A percentile compares a stretch with the other conserved stretches of the same genome.
These are phyloP conservation scores for Sesia bembeciformis DNA, from an alignment of 2,888 invertebrate species.

Conservation along the genomic window DNA sequence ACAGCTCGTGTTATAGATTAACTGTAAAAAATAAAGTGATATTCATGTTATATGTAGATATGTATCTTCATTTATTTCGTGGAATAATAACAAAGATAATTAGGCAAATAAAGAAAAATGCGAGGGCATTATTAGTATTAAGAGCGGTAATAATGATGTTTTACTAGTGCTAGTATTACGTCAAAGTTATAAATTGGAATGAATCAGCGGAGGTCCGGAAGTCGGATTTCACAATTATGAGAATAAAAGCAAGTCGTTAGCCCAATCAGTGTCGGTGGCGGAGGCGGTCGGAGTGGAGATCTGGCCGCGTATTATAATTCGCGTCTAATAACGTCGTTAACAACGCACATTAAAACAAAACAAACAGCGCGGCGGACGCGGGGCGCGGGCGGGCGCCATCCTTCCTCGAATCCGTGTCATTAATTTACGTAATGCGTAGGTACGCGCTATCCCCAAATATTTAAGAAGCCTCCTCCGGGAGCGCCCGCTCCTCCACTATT, in stretches of 20 bases:
- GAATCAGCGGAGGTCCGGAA: conserved; percentile 39
- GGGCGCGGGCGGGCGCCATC: conserved; percentile 56
- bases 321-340: conserved; percentile 72
- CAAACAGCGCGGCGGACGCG: conserved; percentile 45
- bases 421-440: conserved; percentile 76
- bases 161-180: conserved; percentile 5
- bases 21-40: too few relatives aligned
- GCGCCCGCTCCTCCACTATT: conserved; percentile 70
- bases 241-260: conserved; percentile 65
- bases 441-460: conserved; percentile 76
- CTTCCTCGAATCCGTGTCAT: conserved; percentile 75
- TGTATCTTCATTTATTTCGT: too few relatives aligned
- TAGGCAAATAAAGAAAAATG: too few relatives aligned
- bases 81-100: too few relatives aligned
- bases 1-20: too few relatives aligned
- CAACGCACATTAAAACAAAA: conserved; percentile 73
- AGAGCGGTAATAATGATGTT: too few relatives aligned
- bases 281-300: conserved; percentile 25
- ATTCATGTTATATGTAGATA: too few relatives aligned
- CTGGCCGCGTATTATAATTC: conserved; percentile 48
- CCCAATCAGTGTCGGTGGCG: conserved; percentile 48
- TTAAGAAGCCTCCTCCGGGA: conserved; percentile 75
- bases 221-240: conserved; percentile 62
- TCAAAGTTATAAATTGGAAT: conserved; percentile 38
- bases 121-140: too few relatives aligned